Evolutionary conservation across 2,797 vertebrate species (phyloP), one percentile per base, ranked within the genome.

Genomic region (Pterois miles): DNA sequence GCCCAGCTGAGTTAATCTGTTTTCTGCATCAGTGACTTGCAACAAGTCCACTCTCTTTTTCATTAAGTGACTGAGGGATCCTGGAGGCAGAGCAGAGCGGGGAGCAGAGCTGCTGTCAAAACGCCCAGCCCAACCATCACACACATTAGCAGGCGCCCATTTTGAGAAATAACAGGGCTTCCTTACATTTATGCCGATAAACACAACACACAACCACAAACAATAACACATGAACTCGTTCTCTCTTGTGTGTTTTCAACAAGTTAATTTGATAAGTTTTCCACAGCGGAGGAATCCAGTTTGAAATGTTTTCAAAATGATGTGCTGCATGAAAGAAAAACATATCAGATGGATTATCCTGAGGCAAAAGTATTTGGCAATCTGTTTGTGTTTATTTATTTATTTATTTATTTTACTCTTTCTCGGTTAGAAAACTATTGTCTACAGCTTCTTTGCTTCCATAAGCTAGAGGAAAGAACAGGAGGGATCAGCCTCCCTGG

Each of bases 11-110:
- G 92, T 95, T 95, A 89, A 95, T 95, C 93, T 93, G 90, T 94
- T 95, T 95, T 95, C 93, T 94, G 93, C 93, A 94, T 94, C 91
- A 91, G 78, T 89, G 88, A 91, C 91, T 92, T 90, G 91, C 93
- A 93, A 96, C 92, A 94, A 94, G 94, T 94, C 91, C 89, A 90
- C 92, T 94, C 88, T 92, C 89, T 92, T 94, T 95, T 94, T 95
- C 91, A 95, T 94, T 93, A 93, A 93, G 89, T 88, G 90, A 92
- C 90, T 81, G 89, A 90, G 80, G 74, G 86, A 90, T 90, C 84
- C 86, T 81, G 84, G 59, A 84, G 84, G 81, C 85, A 74, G 86
- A 87, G 88, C 67, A 48, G 80, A 82, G 80, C 86, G 68, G 48
- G 82, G 86, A 89, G 90, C 79, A 70, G 78, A 80, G 81, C 86